Evolutionary conservation across 2,797 vertebrate species (phyloP).

Genomic region (Dicrostonyx torquatus): DNA sequence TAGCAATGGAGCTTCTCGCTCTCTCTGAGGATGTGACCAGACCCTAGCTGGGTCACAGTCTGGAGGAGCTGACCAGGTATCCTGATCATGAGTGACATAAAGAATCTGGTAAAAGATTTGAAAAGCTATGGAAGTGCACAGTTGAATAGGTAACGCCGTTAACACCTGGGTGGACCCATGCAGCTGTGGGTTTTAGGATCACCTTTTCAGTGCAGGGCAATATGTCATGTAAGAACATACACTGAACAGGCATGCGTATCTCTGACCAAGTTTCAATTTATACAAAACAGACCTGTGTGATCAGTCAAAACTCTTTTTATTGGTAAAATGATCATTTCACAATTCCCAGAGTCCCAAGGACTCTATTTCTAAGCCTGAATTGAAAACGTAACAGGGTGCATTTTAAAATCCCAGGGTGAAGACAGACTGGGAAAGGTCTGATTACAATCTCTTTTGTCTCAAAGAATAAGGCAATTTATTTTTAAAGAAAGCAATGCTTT

Average conservation of each 20-base stretch:
- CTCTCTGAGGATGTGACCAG: not conserved
- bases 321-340: constrained; percentile 69
- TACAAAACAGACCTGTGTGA: constrained; percentile 51
- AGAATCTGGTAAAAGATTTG: constrained; percentile 19
- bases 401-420: constrained; percentile 63
- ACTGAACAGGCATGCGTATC: constrained; percentile 9
- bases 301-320: constrained; percentile 64
- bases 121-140: not conserved
- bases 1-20: not conserved
- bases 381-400: constrained; percentile 58
- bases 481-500: constrained; percentile 69
- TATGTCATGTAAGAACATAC: constrained; percentile 48
- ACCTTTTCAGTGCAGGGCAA: not conserved
- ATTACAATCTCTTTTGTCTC: constrained; percentile 66
- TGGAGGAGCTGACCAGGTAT: not conserved
- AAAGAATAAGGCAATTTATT: constrained; percentile 59
- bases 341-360: constrained; percentile 50
- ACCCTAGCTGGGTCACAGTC: constrained; percentile 16
- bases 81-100: not conserved
- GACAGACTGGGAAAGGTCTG: constrained; percentile 54
- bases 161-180: not conserved
- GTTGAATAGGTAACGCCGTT: not conserved
- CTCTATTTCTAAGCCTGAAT: constrained; percentile 52
- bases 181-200: not conserved
- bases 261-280: constrained; percentile 55